Percentiles rank a stretch among this genome's conserved stretches.
Conservation (phyloP, 2,113 vertebrate genomes). For the Desmodus rotundus region DNA sequence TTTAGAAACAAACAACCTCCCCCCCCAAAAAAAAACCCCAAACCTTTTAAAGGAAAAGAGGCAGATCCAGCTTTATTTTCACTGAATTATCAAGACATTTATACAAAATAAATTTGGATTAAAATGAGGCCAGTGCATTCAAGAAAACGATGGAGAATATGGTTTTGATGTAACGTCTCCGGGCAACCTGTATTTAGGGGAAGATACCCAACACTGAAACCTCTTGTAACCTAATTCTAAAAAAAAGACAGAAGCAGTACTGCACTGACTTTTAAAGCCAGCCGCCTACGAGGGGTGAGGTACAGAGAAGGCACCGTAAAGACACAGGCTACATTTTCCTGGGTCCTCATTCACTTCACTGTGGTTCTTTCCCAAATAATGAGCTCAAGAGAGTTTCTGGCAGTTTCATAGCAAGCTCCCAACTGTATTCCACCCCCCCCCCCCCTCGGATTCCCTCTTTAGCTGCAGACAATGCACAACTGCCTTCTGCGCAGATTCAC, state of each 20-base stretch:
- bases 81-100: background rate
- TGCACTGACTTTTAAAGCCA: background rate
- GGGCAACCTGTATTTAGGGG: background rate
- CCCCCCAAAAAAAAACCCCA: background rate
- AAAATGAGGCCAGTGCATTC: background rate
- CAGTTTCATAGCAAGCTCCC: slow-evolving; percentile 30
- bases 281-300: background rate
- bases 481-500: background rate
- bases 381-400: slow-evolving; percentile 38
- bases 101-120: background rate
- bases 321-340: background rate
- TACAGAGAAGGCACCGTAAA: background rate
- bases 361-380: slow-evolving; percentile 51
- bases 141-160: background rate
- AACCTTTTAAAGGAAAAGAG: background rate
- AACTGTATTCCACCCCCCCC: background rate
- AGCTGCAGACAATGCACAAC: background rate
- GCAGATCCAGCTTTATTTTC: background rate
- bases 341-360: slow-evolving; percentile 19
- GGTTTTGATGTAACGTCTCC: background rate
- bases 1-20: background rate
- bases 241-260: background rate
- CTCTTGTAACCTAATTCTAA: slow-evolving; percentile 1
- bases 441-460: background rate
- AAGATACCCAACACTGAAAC: background rate